Evolutionary conservation across 2,113 vertebrate genomes (phyloP).

Genomic region (Pardalotus punctatus): DNA sequence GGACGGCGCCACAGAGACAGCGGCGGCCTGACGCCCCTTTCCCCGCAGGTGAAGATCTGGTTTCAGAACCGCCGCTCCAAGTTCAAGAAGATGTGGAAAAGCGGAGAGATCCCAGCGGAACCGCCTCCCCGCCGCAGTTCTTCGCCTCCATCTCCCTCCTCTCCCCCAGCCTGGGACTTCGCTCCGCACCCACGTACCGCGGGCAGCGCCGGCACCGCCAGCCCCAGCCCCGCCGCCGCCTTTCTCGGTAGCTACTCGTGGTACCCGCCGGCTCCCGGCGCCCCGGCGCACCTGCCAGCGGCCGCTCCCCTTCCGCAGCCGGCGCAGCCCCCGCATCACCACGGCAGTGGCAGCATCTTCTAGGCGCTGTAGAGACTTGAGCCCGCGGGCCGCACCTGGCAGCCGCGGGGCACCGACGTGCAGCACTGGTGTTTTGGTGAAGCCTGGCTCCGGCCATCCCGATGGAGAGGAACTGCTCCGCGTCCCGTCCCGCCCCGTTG

Average conservation of each 20-base stretch:
- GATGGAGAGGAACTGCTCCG: neutral
- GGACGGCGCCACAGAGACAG: neutral
- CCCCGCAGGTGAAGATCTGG: conserved; percentile 93
- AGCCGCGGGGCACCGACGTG: neutral
- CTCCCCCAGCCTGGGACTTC: conserved; percentile 92
- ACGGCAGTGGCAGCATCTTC: conserved; percentile 85
- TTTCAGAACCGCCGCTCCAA: conserved; percentile 98
- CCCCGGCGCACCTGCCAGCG: conserved; percentile 81
- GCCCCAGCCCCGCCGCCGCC: conserved; percentile 76
- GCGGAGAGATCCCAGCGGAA: conserved; percentile 89
- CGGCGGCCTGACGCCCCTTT: neutral
- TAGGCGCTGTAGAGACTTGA: conserved; percentile 63
- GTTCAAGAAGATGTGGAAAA: conserved; percentile 99
- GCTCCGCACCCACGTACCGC: conserved; percentile 81
- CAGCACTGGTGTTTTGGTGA: conserved; percentile 17
- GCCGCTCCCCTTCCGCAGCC: conserved; percentile 79
- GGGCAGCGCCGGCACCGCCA: conserved; percentile 52
- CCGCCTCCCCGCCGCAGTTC: conserved; percentile 82
- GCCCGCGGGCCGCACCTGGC: neutral
- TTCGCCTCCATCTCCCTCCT: conserved; percentile 84
- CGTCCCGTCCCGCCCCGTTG: neutral
- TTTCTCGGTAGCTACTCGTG: conserved; percentile 89
- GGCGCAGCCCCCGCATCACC: conserved; percentile 72
- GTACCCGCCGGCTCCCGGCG: conserved; percentile 87
- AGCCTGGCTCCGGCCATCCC: neutral